Conservation (phyloP, 2,113 vertebrate species). For the Genyomyrus donnyi region DNA sequence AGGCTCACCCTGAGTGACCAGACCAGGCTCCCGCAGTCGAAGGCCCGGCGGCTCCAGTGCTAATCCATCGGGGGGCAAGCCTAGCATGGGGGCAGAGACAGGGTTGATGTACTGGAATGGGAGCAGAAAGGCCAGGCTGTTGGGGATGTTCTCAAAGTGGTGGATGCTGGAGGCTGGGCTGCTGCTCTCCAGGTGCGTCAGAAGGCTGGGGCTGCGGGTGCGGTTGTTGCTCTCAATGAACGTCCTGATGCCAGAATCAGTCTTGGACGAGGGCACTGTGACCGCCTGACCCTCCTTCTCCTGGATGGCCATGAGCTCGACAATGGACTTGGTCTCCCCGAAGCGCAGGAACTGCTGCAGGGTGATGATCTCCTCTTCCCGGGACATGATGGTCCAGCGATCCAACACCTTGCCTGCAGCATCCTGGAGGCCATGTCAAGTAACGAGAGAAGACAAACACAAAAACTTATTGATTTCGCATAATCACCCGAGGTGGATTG, state of each 20-base stretch:
- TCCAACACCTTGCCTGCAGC: conserved; percentile 98
- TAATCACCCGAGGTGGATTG: conserved; percentile 68
- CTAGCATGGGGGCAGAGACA: conserved; percentile 88
- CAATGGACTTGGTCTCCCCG: conserved; percentile 98
- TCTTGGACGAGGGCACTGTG: conserved; percentile 92
- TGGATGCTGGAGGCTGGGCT: conserved; percentile 93
- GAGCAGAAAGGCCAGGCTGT: conserved; percentile 92
- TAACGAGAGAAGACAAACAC: conserved; percentile 81
- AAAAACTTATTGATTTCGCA: conserved; percentile 85
- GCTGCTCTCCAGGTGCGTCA: conserved; percentile 90
- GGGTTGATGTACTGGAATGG: conserved; percentile 99
- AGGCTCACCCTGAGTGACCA: conserved; percentile 83
- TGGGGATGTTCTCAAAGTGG: conserved; percentile 98
- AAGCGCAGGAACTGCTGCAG: conserved; percentile 98
- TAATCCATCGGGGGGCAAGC: conserved; percentile 88
- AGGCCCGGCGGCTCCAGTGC: conserved; percentile 84
- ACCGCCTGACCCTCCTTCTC: conserved; percentile 98
- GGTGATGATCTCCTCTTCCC: conserved; percentile 99
- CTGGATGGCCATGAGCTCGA: conserved; percentile 99
- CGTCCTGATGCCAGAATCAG: conserved; percentile 96
- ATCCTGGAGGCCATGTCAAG: conserved; percentile 85
- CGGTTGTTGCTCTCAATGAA: conserved; percentile 99
- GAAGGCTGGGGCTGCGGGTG: conserved; percentile 88
- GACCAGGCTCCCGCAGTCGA: conserved; percentile 80
- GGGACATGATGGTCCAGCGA: conserved; percentile 98